These are phyloP conservation scores for Artibeus lituratus DNA, from an alignment of 2,797 vertebrate genomes.

Conservation along the genomic window DNA sequence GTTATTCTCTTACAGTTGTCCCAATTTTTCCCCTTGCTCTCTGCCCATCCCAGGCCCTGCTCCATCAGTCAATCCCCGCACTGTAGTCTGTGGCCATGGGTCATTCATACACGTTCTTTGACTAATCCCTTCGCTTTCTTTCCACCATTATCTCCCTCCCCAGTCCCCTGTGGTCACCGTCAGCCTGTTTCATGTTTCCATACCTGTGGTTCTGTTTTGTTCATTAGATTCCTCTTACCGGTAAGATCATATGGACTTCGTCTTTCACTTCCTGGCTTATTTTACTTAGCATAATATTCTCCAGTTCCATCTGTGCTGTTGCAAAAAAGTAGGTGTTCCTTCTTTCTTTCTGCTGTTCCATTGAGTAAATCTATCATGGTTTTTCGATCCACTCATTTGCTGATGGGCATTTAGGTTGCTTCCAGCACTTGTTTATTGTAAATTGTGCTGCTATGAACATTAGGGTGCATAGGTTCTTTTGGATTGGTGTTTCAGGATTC, in stretches of 20 bases:
- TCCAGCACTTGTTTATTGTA: not conserved
- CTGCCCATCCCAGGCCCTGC: not conserved
- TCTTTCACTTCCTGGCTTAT: not conserved
- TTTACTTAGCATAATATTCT: not conserved
- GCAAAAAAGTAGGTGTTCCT: not conserved
- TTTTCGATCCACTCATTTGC: not conserved
- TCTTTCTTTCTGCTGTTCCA: not conserved
- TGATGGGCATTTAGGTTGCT: not conserved
- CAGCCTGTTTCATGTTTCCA: not conserved
- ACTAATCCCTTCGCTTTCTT: not conserved
- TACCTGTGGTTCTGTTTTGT: not conserved
- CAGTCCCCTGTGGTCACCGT: not conserved
- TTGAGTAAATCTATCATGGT: not conserved
- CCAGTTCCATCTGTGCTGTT: not conserved
- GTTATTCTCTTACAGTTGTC: not conserved
- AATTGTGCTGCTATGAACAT: not conserved
- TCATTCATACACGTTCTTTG: not conserved
- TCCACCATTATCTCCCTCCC: not conserved
- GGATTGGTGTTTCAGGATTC: not conserved
- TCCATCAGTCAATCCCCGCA: not conserved
- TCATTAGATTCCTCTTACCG: not conserved
- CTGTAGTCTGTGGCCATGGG: not conserved
- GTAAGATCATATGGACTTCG: not conserved
- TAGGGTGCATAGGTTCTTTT: not conserved
- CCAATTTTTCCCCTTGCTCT: not conserved